A percentile compares a stretch with the other conserved stretches of the same genome.
Conservation (phyloP, 2,888 invertebrate genomes). For the Hirtodrosophila alboralis region DNA sequence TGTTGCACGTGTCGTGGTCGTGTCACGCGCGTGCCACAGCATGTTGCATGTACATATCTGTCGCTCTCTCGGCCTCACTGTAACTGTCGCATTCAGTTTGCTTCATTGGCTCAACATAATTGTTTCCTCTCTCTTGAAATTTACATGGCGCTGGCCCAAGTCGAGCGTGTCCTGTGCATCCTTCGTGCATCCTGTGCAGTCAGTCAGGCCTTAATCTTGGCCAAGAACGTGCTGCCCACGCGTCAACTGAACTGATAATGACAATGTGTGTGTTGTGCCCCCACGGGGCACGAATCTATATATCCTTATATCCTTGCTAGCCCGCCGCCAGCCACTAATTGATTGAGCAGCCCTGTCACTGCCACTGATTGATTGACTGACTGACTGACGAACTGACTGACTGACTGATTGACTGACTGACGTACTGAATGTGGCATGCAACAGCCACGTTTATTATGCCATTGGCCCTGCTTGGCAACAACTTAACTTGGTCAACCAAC, state of each 20-base stretch:
- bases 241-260: conserved; percentile 40
- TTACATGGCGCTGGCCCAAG: conserved; percentile 55
- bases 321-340: conserved; percentile 45
- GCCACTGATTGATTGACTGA: conserved; percentile 47
- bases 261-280: conserved; percentile 31
- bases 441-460: background rate
- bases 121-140: conserved; percentile 66
- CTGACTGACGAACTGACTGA: conserved; percentile 27
- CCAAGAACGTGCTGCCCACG: conserved; percentile 12
- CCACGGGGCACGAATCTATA: too few species aligned
- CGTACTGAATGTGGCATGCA: background rate
- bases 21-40: conserved; percentile 51
- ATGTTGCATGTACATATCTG: conserved; percentile 1
- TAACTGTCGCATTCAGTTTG: conserved; percentile 58
- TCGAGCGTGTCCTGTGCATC: conserved; percentile 18
- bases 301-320: too few species aligned
- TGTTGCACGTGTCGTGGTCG: conserved; percentile 45
- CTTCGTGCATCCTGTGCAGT: background rate
- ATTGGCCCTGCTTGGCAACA: too few species aligned
- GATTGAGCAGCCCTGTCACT: conserved; percentile 60
- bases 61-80: too few species aligned
- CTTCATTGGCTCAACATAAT: conserved; percentile 74
- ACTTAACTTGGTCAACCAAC: too few species aligned
- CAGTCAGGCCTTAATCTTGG: conserved; percentile 22
- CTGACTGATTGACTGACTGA: conserved; percentile 7